phyloP scores from a whole-genome alignment of 2,797 vertebrate genomes.

The Pogonophryne albipinna region DNA sequence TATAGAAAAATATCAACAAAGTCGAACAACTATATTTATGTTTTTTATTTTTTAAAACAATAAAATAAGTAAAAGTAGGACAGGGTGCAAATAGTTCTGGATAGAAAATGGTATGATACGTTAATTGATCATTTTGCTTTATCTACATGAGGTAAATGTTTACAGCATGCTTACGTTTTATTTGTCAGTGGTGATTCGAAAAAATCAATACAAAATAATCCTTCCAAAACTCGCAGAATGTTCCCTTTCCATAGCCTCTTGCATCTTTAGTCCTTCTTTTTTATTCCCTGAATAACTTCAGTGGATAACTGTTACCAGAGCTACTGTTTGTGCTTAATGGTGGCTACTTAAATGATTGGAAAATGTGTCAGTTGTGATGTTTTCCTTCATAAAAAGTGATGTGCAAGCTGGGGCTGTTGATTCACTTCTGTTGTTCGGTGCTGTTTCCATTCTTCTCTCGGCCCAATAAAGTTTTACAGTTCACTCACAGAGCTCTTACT shows the following conservation, averaged over 20 bases:
- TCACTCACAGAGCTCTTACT: slow-evolving; percentile 49
- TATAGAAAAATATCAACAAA: no score
- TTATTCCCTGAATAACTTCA: slow-evolving; percentile 28
- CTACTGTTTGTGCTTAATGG: slow-evolving; percentile 51
- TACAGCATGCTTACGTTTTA: background rate
- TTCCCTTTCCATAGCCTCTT: slow-evolving; percentile 22
- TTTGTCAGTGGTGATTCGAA: background rate
- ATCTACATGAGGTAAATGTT: background rate
- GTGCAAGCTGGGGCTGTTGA: slow-evolving; percentile 33
- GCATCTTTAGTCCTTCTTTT: slow-evolving; percentile 7
- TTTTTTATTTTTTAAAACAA: background rate
- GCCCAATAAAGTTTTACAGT: slow-evolving; percentile 54
- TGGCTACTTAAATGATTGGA: slow-evolving; percentile 47
- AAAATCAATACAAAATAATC: slow-evolving; percentile 1
- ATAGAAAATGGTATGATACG: background rate
- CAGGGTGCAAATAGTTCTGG: background rate
- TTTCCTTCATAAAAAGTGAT: slow-evolving; percentile 63
- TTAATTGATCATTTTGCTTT: background rate
- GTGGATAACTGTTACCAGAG: slow-evolving; percentile 43
- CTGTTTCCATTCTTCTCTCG: slow-evolving; percentile 63
- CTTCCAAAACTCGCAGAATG: slow-evolving; percentile 3
- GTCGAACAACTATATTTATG: no score
- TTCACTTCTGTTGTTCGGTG: slow-evolving; percentile 56
- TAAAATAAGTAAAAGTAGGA: background rate
- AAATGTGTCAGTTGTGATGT: slow-evolving; percentile 51